A percentile compares a stretch with the other conserved stretches of the same genome.
These are phyloP conservation scores for Ligdia adustata DNA, from an alignment of 2,888 invertebrate genomes.

Conservation along the genomic window DNA sequence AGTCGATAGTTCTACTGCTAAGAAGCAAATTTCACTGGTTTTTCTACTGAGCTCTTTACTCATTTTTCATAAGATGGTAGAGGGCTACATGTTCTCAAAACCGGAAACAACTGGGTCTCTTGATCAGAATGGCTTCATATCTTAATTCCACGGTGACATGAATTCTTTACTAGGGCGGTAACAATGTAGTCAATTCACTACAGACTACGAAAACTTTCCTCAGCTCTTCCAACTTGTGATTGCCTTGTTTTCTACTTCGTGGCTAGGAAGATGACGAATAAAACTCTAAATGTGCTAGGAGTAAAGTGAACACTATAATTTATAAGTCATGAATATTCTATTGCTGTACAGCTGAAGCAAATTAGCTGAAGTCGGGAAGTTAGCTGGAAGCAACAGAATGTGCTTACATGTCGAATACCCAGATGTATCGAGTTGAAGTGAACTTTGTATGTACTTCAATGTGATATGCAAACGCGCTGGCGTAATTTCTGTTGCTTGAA, in stretches of 20 bases:
- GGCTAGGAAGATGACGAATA: conserved; percentile 62
- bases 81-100: conserved; percentile 26
- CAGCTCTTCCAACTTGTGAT: conserved; percentile 67
- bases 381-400: conserved; percentile 1
- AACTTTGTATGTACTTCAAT: conserved; percentile 1
- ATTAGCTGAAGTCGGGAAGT: conserved; percentile 1
- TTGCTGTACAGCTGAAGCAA: neutral
- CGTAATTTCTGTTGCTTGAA: neutral
- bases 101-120: conserved; percentile 46
- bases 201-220: conserved; percentile 60
- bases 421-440: conserved; percentile 9
- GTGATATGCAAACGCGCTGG: conserved; percentile 4
- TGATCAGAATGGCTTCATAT: conserved; percentile 43
- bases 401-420: conserved; percentile 6
- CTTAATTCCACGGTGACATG: conserved; percentile 43
- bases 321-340: conserved; percentile 21
- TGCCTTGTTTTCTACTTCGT: conserved; percentile 71
- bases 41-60: conserved; percentile 25
- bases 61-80: conserved; percentile 44
- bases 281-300: conserved; percentile 48
- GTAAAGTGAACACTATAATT: conserved; percentile 23
- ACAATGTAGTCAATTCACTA: conserved; percentile 72
- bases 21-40: conserved; percentile 18
- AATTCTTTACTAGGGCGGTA: conserved; percentile 41
- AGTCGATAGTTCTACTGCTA: too few species aligned